phyloP scores from a whole-genome alignment of 2,888 invertebrate genomes.

The Tridacna crocea region DNA sequence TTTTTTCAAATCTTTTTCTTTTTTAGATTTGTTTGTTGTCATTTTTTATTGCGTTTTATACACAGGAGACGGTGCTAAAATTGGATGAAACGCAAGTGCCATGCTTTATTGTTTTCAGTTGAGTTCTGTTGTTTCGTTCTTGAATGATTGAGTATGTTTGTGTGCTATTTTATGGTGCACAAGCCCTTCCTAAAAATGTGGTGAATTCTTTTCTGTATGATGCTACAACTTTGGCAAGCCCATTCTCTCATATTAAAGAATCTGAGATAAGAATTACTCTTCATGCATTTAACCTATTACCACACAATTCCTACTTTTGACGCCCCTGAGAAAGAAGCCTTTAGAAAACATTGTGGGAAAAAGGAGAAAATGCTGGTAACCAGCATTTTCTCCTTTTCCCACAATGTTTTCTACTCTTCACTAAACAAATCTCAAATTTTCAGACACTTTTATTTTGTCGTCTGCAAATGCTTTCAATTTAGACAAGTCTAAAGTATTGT shows the following conservation, averaged over 20 bases:
- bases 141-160: neutral
- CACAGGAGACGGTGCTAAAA: conserved; percentile 14
- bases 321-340: too few species aligned
- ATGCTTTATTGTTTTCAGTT: neutral
- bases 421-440: too few species aligned
- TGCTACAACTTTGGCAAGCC: neutral
- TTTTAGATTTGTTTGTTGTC: neutral
- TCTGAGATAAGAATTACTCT: neutral
- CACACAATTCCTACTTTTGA: too few species aligned
- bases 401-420: too few species aligned
- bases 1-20: neutral
- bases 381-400: too few species aligned
- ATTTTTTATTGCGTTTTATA: neutral
- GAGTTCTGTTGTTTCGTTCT: too few species aligned
- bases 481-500: too few species aligned
- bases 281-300: neutral
- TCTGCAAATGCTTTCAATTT: too few species aligned
- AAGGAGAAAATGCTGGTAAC: too few species aligned
- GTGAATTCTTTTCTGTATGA: neutral
- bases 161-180: neutral
- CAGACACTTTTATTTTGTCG: too few species aligned
- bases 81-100: conserved; percentile 9
- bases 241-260: neutral
- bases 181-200: neutral
- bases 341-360: neutral